A percentile compares a stretch with the other conserved stretches of the same genome.
Evolutionary conservation across 2,797 vertebrate species (phyloP).

Genomic region (Manis pentadactyla): DNA sequence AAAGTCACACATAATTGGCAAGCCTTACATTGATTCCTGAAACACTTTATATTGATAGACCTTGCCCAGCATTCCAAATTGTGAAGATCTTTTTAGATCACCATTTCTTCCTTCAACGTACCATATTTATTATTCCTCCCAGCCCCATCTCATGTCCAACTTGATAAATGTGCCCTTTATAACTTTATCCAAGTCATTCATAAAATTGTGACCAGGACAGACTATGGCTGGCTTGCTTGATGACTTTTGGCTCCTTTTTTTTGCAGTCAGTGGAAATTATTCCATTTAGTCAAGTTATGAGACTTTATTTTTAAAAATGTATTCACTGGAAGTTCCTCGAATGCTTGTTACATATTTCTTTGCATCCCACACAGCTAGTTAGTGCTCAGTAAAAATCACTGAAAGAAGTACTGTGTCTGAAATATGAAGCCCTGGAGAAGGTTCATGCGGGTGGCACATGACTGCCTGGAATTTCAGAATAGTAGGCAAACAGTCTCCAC

Average conservation of each 20-base stretch:
- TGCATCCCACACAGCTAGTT: conserved; percentile 20
- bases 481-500: neutral
- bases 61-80: neutral
- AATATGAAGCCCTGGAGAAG: neutral
- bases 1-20: neutral
- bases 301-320: conserved; percentile 56
- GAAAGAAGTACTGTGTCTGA: conserved; percentile 40
- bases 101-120: neutral
- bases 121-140: neutral
- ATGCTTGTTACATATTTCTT: conserved; percentile 3
- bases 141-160: neutral
- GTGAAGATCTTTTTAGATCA: neutral
- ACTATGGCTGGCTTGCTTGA: neutral
- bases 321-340: conserved; percentile 45
- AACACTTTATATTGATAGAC: neutral
- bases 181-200: conserved; percentile 42
- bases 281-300: conserved; percentile 54
- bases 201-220: neutral
- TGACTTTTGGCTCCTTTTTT: neutral
- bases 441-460: fast-evolving
- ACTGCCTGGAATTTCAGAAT: neutral
- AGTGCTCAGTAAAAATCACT: neutral
- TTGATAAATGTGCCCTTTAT: conserved; percentile 29
- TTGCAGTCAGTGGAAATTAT: conserved; percentile 51
- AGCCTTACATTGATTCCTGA: neutral